Evolutionary conservation across 2,888 invertebrate species (phyloP).

Genomic region (Petrolisthes cinctipes): DNA sequence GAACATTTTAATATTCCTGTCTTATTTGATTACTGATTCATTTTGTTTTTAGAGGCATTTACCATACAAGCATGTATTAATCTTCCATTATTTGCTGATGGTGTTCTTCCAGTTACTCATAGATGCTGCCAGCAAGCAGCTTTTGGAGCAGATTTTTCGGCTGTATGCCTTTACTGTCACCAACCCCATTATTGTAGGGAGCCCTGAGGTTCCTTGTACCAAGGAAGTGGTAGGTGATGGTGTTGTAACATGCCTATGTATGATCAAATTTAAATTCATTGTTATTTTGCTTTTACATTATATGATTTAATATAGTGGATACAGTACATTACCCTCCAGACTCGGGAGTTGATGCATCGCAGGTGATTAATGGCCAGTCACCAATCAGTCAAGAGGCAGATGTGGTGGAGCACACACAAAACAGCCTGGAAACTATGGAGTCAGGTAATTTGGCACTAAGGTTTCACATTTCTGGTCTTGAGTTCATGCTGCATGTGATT

Average conservation of each 20-base stretch:
- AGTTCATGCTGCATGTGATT: neutral
- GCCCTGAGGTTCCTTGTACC: too few relatives aligned
- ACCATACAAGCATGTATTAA: too few relatives aligned
- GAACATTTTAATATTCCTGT: too few relatives aligned
- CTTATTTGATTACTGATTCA: too few relatives aligned
- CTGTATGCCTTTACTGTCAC: too few relatives aligned
- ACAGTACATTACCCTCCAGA: constrained; percentile 9
- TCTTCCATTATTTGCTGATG: too few relatives aligned
- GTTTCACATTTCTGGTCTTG: neutral
- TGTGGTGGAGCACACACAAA: constrained; percentile 38
- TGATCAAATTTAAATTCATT: neutral
- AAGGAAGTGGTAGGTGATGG: neutral
- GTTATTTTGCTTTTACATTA: neutral
- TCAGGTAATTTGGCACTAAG: constrained; percentile 41
- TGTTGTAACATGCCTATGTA: neutral
- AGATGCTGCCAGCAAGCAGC: too few relatives aligned
- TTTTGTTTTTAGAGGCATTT: too few relatives aligned
- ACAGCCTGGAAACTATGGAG: constrained; percentile 60
- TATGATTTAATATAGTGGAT: neutral
- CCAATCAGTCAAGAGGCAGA: constrained; percentile 25
- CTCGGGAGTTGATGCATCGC: constrained; percentile 42
- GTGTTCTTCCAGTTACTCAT: too few relatives aligned
- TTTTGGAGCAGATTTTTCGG: too few relatives aligned
- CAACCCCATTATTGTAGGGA: neutral
- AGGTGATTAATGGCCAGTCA: neutral